These are phyloP conservation scores for Oscheius sp. DNA, from an alignment of 2,888 invertebrate genomes.

Conservation along the genomic window DNA sequence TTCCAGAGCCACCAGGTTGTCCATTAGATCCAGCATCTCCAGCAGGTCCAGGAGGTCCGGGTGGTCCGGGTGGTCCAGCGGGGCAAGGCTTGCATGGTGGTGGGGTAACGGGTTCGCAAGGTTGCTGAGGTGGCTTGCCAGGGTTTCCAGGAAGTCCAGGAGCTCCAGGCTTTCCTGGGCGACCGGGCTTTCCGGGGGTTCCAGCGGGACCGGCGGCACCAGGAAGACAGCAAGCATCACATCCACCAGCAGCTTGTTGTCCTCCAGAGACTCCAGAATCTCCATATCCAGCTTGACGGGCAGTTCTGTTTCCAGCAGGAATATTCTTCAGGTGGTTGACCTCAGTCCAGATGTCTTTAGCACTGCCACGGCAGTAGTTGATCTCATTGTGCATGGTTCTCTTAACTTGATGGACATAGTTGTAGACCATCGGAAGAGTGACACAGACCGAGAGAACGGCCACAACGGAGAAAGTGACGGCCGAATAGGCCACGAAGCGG, in stretches of 20 bases:
- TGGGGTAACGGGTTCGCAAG: constrained; percentile 63
- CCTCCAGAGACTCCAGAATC: constrained; percentile 32
- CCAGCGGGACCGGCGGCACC: constrained; percentile 57
- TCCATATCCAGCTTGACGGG: constrained; percentile 47
- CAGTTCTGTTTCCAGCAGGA: constrained; percentile 56
- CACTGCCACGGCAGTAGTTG: constrained; percentile 62
- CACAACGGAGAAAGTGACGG: constrained; percentile 27
- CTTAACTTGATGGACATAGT: constrained; percentile 55
- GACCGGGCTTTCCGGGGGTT: constrained; percentile 55
- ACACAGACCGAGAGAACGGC: constrained; percentile 28
- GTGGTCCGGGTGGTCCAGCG: constrained; percentile 55
- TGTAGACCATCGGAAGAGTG: constrained; percentile 28
- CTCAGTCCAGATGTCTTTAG: constrained; percentile 57
- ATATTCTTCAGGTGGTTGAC: constrained; percentile 57
- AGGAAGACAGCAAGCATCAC: constrained; percentile 65
- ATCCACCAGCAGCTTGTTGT: constrained; percentile 43
- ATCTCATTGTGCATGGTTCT: constrained; percentile 67
- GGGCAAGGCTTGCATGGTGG: constrained; percentile 63
- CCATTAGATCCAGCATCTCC: constrained; percentile 53
- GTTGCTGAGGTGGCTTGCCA: constrained; percentile 59
- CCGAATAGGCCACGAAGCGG: constrained; percentile 29
- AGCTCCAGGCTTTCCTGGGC: constrained; percentile 61
- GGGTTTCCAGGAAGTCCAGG: constrained; percentile 62
- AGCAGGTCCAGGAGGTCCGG: constrained; percentile 56
- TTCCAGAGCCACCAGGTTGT: constrained; percentile 53